Evolutionary conservation across 1,140 invertebrate species (phyloP).

Genomic region (Palaemon carinicauda): DNA sequence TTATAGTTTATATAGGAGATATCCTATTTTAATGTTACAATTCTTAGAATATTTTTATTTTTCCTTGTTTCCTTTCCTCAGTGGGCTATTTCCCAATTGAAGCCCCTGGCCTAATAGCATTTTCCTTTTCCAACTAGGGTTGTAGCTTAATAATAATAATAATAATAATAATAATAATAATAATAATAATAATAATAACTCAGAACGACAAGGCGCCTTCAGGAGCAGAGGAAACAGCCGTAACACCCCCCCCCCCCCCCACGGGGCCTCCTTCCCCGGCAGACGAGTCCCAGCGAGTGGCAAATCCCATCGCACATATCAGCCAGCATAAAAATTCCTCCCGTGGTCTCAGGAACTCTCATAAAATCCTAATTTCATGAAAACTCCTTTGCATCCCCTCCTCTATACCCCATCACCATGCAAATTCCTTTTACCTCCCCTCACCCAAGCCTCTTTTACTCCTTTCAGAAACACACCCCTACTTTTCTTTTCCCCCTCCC

Average conservation of each 20-base stretch:
- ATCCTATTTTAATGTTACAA: too few species aligned
- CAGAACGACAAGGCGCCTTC: background rate
- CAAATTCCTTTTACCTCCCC: background rate
- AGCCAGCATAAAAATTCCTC: background rate
- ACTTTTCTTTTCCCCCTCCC: background rate
- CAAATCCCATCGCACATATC: slow-evolving; percentile 9
- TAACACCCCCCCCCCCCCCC: background rate
- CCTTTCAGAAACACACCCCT: background rate
- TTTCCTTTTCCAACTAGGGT: too few species aligned
- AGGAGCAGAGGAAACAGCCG: background rate
- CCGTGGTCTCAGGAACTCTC: background rate
- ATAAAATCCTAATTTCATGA: slow-evolving; percentile 13
- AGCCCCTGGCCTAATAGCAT: too few species aligned
- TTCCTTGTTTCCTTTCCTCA: too few species aligned
- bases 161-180: too few species aligned
- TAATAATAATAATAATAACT: too few species aligned
- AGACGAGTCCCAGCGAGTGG: too few species aligned
- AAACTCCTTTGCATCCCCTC: background rate
- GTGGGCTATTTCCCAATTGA: too few species aligned
- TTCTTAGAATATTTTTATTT: too few species aligned
- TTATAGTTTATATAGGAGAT: too few species aligned
- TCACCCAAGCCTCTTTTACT: background rate
- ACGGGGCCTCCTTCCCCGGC: background rate
- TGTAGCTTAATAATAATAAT: too few species aligned
- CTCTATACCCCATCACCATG: background rate